These are phyloP conservation scores for Charadrius vociferus DNA, from an alignment of 2,113 vertebrate species.

Conservation along the genomic window DNA sequence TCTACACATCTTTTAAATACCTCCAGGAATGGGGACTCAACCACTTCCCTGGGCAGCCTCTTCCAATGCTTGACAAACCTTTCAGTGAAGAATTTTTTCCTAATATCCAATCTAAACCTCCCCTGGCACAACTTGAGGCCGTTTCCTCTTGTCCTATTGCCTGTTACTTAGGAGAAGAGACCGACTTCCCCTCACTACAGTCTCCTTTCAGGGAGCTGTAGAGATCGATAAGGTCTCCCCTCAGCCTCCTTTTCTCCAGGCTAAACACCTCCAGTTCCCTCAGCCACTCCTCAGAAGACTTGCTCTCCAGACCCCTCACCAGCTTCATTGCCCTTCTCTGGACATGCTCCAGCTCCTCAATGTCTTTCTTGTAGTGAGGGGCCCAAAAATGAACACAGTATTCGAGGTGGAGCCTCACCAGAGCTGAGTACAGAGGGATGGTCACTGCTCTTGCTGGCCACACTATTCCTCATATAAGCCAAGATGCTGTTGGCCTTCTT, in stretches of 20 bases:
- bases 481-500: background rate
- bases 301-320: background rate
- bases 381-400: background rate
- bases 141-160: too few species aligned
- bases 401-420: background rate
- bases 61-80: too few species aligned
- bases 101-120: too few species aligned
- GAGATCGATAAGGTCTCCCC: background rate
- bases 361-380: accelerated
- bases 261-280: background rate
- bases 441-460: background rate
- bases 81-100: too few species aligned
- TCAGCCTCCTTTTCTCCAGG: background rate
- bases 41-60: too few species aligned
- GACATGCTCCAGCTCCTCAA: background rate
- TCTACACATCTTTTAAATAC: too few species aligned
- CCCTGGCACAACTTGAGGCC: too few species aligned
- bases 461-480: background rate
- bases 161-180: too few species aligned
- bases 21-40: too few species aligned
- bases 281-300: accelerated
- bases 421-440: accelerated
- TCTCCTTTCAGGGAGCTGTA: too few species aligned
- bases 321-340: background rate
- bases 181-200: too few species aligned